Base-by-base conservation (phyloP, 92 coral and sea anemone genomes). In the Porites lobata region DNA sequence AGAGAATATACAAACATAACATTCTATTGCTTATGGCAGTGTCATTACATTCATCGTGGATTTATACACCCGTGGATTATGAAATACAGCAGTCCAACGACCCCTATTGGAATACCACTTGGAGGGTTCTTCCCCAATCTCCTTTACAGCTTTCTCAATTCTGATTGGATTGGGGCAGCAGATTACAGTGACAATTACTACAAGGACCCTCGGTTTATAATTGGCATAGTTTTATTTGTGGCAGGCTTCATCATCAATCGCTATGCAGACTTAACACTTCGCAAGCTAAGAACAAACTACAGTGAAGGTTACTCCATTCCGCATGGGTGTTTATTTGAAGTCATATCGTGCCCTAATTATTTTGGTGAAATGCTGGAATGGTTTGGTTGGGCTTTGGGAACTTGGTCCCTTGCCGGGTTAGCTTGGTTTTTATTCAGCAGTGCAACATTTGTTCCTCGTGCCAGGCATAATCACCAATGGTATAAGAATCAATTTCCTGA, bases 11-110 rank as follows among this genome's bases (percentile, higher is more conserved):
- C 76, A 1, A 91, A 91, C 70, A 77, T 91, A 54, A 73, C 29
- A 38, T 88, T 91, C 64, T 84, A 66, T 10, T 72, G 77, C 62
- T 61, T 91, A 9, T 91, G 94, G 94, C 87, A 88, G 38, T 91
- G 94, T 73, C 94, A 91, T 81, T 91, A 88, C 52, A n/a, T 88
- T 66, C 94, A 91, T 59, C 94, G 94, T 61, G 94, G 94, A 13
- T 29, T 91, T 54, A 88, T 91, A 15, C 92, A 91, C 71, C 94
- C 94, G 2, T 91, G 94, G 94, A 72, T 91, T 53, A 91, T 91
- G 94, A 87, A 78, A 32, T 91, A 91, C 76, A 88, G 94, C 79
- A 81, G 58, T 72, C 80, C 89, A 24, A 91, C 71, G 52, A 88
- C 92, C 18, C 94, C 94, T 0, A 51, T 91, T 29, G 92, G 92